These are phyloP conservation scores for Choloepus didactylus DNA, from an alignment of 2,797 vertebrate genomes.

Conservation along the genomic window DNA sequence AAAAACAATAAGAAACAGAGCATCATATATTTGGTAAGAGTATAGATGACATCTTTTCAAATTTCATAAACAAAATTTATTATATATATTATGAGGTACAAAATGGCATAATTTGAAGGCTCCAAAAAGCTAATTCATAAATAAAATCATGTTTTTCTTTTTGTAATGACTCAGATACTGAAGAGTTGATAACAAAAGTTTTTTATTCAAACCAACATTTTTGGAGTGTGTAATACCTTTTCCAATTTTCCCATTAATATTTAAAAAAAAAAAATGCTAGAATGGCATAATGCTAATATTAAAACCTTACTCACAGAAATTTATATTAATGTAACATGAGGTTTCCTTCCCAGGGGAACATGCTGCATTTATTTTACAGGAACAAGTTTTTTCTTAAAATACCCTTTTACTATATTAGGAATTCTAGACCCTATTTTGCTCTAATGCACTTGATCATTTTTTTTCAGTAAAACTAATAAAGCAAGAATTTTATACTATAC, in stretches of 20 bases:
- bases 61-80: neutral
- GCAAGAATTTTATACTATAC: neutral
- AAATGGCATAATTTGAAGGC: neutral
- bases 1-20: neutral
- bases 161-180: neutral
- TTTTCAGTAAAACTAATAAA: constrained; percentile 26
- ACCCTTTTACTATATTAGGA: neutral
- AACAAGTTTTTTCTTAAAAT: neutral
- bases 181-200: neutral
- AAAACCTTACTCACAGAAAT: neutral
- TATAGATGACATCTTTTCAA: neutral
- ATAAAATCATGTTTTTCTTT: neutral
- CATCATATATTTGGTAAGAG: neutral
- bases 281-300: neutral
- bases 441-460: neutral
- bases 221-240: neutral
- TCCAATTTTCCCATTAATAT: neutral
- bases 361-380: neutral
- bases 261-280: neutral
- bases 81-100: neutral
- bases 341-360: neutral
- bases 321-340: neutral
- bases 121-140: neutral
- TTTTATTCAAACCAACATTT: neutral
- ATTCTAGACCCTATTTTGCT: neutral